These are phyloP conservation scores for Orcinus orca DNA, from an alignment of 2,113 vertebrate genomes.

Conservation along the genomic window DNA sequence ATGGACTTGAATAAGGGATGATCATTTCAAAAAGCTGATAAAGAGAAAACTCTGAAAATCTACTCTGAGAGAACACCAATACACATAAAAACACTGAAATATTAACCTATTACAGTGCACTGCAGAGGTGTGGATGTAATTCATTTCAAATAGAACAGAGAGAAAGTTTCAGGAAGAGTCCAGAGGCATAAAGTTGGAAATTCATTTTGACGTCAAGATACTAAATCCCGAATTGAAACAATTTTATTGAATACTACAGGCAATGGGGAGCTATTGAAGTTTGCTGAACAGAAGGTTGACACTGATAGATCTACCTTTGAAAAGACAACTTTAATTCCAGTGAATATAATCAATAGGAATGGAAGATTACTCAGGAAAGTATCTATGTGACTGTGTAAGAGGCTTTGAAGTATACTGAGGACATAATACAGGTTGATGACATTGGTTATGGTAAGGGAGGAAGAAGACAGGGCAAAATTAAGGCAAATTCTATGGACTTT, in stretches of 20 bases:
- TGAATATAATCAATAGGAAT: neutral
- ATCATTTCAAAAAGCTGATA: slow-evolving; percentile 13
- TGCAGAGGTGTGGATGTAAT: neutral
- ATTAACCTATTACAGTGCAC: neutral
- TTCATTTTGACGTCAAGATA: neutral
- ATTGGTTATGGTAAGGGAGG: neutral
- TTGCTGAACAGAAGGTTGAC: neutral
- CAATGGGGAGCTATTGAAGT: neutral
- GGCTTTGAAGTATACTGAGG: neutral
- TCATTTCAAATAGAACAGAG: neutral
- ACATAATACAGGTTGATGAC: neutral
- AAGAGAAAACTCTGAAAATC: neutral
- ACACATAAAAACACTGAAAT: neutral
- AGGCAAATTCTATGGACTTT: neutral
- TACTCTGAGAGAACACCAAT: neutral
- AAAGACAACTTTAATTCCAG: neutral
- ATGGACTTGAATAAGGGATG: neutral
- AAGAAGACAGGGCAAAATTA: neutral
- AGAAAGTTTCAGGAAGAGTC: neutral
- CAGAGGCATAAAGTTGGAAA: neutral
- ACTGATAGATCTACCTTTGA: neutral
- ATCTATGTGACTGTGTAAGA: neutral
- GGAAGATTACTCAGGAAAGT: neutral
- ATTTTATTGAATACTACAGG: neutral
- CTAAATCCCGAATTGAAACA: neutral